Evolutionary conservation across 2,113 vertebrate species (phyloP), one percentile per base, ranked within the genome.

Genomic region (Atrichornis clamosus): DNA sequence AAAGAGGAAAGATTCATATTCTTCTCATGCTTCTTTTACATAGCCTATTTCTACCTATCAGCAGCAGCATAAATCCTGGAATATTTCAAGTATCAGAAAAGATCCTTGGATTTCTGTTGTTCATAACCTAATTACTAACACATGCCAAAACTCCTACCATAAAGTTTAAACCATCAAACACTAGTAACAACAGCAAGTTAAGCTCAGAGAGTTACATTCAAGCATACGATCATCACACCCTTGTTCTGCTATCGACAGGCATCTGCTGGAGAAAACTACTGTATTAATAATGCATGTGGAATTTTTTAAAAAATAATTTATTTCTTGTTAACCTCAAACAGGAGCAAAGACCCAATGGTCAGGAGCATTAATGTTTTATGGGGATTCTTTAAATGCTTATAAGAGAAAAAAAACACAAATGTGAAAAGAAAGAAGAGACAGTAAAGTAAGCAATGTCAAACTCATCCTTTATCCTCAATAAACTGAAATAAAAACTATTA

Each of bases 301-400:
- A 60, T 84, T 79, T 3, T n/a, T n/a, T n/a, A 47, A 35, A 27
- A 24, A 53, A 26, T 13, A 11, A 32, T 7, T 5, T 53, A 24
- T 49, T 65, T 50, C 28, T 70, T 87, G 14, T 52, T 74, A 91
- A 72, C 15, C 18, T 35, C 27, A 81, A 9, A 26, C 2, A 80
- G 13, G 18, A 63, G 24, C 11, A 63, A 75, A 89, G 14, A 62
- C 13, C 9, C 12, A 84, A 63, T 6, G 63, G 24, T 14, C 15
- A 44, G 35, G 35, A 88, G 30, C 27, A 64, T 0, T 6, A 0
- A 32, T 32, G 15, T 64, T 41, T 72, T 55, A 55, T 0, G 1
- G 7, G 8, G 23, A 53, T 74, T 70, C 60, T 70, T 78, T 65
- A 81, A 84, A 74, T 18, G 21, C 4, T 12, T 32, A 1, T 26